Evolutionary conservation across 1,140 invertebrate species (phyloP), one percentile per base, ranked within the genome.

Genomic region (Alviniconcha marisindica): DNA sequence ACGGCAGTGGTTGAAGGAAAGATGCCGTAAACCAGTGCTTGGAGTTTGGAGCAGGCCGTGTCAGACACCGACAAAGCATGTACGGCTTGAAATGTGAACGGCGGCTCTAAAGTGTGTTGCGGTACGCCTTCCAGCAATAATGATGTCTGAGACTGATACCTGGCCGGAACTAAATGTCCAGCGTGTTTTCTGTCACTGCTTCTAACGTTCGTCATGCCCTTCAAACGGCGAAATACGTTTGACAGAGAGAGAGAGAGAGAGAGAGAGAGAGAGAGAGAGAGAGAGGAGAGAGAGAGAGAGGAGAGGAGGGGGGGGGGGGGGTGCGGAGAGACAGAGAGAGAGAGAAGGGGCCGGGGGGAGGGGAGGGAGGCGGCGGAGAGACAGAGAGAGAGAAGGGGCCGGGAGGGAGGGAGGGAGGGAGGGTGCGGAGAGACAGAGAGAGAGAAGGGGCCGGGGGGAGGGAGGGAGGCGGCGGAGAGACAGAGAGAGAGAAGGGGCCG

Each of bases 181-280:
- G 18, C 44, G 5, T 10, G 5, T 18, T 48, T 48, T 48, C 18
- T 48, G 18, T 10, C 5, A 48, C 44, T 48, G 44, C 5, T 18
- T 48, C 18, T 48, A 10, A 48, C 5, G 44, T 48, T 10, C 44
- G 5, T n/a, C n/a, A n/a, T n/a, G n/a, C n/a, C n/a, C n/a, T n/a
- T n/a, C n/a, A n/a, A n/a, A n/a, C n/a, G n/a, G n/a, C n/a, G n/a
- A n/a, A n/a, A n/a, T n/a, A n/a, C n/a, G n/a, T n/a, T n/a, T 12
- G 56, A 60, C 10, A 60, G 56, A 60, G 56, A 60, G 56, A 60
- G 56, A 60, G 56, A 60, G 56, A 60, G 56, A 60, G 56, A 60
- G 56, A 60, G 56, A 60, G 56, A 60, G 56, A 60, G 56, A 60
- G 56, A 60, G 24, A 10, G 56, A 60, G 24, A 10, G 56, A 60